Evolutionary conservation across 2,113 vertebrate species (phyloP), one percentile per base, ranked within the genome.

Genomic region (Hypomesus transpacificus): DNA sequence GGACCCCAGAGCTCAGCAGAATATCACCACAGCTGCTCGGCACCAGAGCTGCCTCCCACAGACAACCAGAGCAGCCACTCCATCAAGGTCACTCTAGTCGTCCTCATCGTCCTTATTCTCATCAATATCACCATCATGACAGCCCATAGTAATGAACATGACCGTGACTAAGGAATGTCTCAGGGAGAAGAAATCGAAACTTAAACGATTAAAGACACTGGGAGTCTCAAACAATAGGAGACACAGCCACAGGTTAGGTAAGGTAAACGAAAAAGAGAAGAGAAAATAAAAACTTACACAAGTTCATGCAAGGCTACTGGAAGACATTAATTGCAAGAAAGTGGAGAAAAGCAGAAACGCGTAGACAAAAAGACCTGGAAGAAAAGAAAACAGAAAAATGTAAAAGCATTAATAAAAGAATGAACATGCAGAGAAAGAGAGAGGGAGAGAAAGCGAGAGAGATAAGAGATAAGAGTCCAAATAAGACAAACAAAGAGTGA

Each of bases 1-100:
- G 77, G 76, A 13, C 70, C 84, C 89, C 85, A 88, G 85, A 13
- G 71, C 84, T 89, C 85, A 88, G 86, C 85, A 80, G 60, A 83
- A 84, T 34, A 34, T 26, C 64, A 66, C 31, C 67, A 80, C 39
- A 22, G 61, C 73, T 53, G 59, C 83, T 87, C 87, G 84, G 82
- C 83, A 83, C 70, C 83, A 85, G 80, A 77, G 75, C 66, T 21
- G 0, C 24, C 9, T 70, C 58, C 20, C 62, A 85, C 80, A 57
- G 66, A 74, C 56, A 24, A 57, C 53, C 71, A 28, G 34, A 7
- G 14, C 66, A 22, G 31, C 28, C 68, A 18, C 56, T 34, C 54
- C 5, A n/a, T 64, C 63, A 63, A 21, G 60, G 13, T 18, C 65
- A 73, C 74, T 74, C 68, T 73, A 69, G 17, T 66, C 34, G 11